phyloP scores from a whole-genome alignment of 2,888 invertebrate genomes.

The Drosophila kuntzei region DNA sequence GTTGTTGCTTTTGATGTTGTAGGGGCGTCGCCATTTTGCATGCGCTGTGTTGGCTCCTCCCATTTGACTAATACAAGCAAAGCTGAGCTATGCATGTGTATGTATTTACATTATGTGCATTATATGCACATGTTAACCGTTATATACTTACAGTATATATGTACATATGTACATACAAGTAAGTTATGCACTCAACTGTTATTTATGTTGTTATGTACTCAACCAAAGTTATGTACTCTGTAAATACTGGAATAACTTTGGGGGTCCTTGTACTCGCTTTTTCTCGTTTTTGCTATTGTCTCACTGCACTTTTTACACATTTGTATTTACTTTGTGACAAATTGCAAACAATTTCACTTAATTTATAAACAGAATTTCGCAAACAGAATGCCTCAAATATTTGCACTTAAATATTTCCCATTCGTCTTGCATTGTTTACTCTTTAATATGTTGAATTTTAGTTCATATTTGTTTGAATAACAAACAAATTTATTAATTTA shows the following conservation, averaged over 20 bases:
- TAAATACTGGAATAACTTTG: conserved; percentile 11
- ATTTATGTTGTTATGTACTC: conserved; percentile 1
- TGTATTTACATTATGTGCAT: conserved; percentile 19
- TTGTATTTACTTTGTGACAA: conserved; percentile 20
- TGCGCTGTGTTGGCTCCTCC: conserved; percentile 65
- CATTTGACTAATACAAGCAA: conserved; percentile 40
- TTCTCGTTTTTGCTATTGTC: not conserved
- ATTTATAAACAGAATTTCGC: conserved; percentile 26
- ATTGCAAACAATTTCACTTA: conserved; percentile 20
- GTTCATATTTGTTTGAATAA: not conserved
- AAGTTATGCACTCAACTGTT: conserved; percentile 3
- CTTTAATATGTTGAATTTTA: not conserved
- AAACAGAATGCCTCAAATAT: conserved; percentile 15
- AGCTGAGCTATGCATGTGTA: conserved; percentile 20
- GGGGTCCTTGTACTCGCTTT: conserved; percentile 42
- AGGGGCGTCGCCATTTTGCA: conserved; percentile 71
- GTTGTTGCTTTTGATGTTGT: conserved; percentile 30
- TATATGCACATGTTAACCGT: conserved; percentile 12
- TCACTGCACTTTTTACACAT: conserved; percentile 15
- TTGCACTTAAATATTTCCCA: not conserved
- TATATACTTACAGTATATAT: conserved; percentile 22
- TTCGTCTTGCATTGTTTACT: not conserved
- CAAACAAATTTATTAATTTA: not conserved
- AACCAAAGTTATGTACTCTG: conserved; percentile 16
- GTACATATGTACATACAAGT: too few species aligned